A percentile compares a stretch with the other conserved stretches of the same genome.
Conservation (phyloP, 2,113 vertebrate species). For the Mirounga angustirostris region DNA sequence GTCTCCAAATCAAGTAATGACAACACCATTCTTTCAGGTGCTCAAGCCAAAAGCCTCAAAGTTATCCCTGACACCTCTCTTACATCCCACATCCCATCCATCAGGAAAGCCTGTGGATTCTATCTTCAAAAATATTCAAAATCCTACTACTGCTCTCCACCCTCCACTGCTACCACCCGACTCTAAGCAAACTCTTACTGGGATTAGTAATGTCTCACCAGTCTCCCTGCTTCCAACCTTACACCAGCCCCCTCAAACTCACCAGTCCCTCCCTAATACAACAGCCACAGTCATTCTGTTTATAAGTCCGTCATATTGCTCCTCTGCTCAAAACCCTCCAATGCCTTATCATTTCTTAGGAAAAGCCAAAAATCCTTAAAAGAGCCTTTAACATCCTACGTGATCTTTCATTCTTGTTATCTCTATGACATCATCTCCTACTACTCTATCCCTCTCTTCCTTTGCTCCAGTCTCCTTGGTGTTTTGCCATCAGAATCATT, state of each 20-base stretch:
- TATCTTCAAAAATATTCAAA: constrained; percentile 8
- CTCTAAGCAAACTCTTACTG: background rate
- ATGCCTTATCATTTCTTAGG: background rate
- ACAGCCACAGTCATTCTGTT: background rate
- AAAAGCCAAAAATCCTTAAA: background rate
- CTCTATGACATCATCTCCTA: background rate
- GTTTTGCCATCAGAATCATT: background rate
- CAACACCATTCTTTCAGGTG: background rate
- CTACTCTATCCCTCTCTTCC: background rate
- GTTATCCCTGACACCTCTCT: background rate
- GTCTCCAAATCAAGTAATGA: background rate
- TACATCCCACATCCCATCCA: background rate
- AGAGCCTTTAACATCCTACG: background rate
- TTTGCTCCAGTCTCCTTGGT: background rate
- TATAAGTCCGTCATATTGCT: background rate
- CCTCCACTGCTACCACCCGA: background rate
- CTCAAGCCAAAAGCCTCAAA: background rate
- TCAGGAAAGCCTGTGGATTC: background rate
- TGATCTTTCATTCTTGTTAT: background rate
- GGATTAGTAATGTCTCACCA: background rate
- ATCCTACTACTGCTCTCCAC: background rate
- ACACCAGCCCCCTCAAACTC: background rate
- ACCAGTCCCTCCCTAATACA: background rate
- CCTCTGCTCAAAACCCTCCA: constrained; percentile 2
- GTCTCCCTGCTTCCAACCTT: background rate